Evolutionary conservation across 2,888 invertebrate species (phyloP).

Genomic region (Caradrina kadenii): DNA sequence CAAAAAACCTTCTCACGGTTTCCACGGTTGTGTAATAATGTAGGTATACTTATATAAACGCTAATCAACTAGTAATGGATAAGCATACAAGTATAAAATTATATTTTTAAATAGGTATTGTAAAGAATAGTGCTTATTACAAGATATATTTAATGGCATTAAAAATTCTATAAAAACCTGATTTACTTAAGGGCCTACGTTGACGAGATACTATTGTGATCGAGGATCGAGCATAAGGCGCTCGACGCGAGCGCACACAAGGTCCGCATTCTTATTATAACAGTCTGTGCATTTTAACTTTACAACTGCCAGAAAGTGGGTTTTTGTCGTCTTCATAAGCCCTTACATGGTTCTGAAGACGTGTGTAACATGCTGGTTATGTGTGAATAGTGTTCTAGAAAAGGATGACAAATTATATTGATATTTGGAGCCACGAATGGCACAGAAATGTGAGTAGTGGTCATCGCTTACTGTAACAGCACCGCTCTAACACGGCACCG

Average conservation of each 20-base stretch:
- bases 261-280: background rate
- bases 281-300: background rate
- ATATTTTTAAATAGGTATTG: conserved; percentile 27
- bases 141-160: conserved; percentile 14
- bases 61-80: conserved; percentile 38
- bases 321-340: conserved; percentile 11
- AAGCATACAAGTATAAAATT: conserved; percentile 30
- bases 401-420: conserved; percentile 1
- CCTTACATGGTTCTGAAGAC: too few species aligned
- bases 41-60: conserved; percentile 59
- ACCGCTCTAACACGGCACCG: too few species aligned
- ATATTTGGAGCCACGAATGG: background rate
- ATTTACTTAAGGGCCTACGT: background rate
- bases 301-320: background rate
- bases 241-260: background rate
- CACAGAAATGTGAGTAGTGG: background rate
- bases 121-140: conserved; percentile 17
- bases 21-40: conserved; percentile 72
- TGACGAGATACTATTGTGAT: background rate
- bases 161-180: background rate
- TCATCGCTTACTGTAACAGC: too few species aligned
- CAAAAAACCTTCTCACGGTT: conserved; percentile 69
- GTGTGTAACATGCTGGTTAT: conserved; percentile 5
- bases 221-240: background rate
- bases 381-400: background rate